Base-by-base conservation (phyloP, 2,888 invertebrate species). In the Sicus ferrugineus region DNA sequence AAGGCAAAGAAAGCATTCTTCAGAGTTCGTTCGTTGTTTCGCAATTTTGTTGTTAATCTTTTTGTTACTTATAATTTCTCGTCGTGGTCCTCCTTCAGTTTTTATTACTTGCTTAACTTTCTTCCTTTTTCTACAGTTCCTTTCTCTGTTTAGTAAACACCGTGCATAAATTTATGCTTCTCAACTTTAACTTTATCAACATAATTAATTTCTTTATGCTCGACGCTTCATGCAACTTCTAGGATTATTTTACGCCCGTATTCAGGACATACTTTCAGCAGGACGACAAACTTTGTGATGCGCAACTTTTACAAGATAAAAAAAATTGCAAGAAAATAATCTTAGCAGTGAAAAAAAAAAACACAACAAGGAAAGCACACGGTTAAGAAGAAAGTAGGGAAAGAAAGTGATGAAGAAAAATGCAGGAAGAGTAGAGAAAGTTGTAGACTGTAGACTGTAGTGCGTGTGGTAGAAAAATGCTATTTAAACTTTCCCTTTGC, bases 401-500 rank as follows among this genome's bases (percentile, higher is more conserved):
- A n/a, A 21, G 19, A 5, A 30, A 4, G 59, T 28, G 42, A 59
- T 21, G 6, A 26, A 19, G 30, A 34, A 26, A 68, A 74, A 73
- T 64, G 28, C 14, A 48, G 31, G 54, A 73, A 58, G 64, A 19
- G 31, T n/a, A 7, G 5, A 56, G 54, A 67, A 67, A 62, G 34
- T 54, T 50, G 52, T 50, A n/a, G n/a, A n/a, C n/a, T n/a, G n/a
- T n/a, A n/a, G n/a, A n/a, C n/a, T n/a, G n/a, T n/a, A n/a, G n/a
- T n/a, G n/a, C n/a, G n/a, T n/a, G n/a, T n/a, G n/a, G n/a, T n/a
- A n/a, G 65, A 73, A 70, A 67, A 70, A 72, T 64, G 67, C 69
- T 71, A 73, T 73, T 73, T 73, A 73, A 73, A 73, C 70, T 73
- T 73, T 73, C 61, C 65, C 71, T 73, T 68, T 72, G 73, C 70